A percentile compares a stretch with the other conserved stretches of the same genome.
Conservation (phyloP, 2,888 invertebrate species). For the Molorchus minor region DNA sequence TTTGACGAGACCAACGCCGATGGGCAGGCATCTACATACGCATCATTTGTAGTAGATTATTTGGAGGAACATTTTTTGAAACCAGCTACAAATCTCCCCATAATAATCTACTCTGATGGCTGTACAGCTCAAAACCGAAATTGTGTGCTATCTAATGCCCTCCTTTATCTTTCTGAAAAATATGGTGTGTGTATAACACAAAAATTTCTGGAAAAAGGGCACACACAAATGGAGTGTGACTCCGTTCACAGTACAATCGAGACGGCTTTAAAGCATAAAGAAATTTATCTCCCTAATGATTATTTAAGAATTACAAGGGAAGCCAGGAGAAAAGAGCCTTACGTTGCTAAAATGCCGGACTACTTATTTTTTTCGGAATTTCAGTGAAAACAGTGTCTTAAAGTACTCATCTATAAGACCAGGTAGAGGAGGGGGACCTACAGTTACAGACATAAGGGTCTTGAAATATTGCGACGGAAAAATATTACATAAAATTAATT, state of each 20-base stretch:
- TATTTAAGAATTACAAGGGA: conserved; percentile 28
- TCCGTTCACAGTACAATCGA: conserved; percentile 27
- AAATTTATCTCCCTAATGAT: conserved; percentile 28
- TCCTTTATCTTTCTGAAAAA: conserved; percentile 22
- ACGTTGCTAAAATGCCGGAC: conserved; percentile 24
- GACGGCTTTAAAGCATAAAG: conserved; percentile 20
- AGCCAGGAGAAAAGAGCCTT: conserved; percentile 24
- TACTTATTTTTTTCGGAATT: conserved; percentile 27
- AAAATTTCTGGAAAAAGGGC: conserved; percentile 22
- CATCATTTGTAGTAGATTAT: conserved; percentile 40
- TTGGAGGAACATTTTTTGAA: conserved; percentile 16
- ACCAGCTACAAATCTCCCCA: not conserved
- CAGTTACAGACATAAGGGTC: not conserved
- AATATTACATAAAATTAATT: not conserved
- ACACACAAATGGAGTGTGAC: conserved; percentile 32
- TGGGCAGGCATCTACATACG: conserved; percentile 40
- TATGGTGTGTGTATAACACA: conserved; percentile 14
- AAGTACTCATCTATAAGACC: conserved; percentile 28
- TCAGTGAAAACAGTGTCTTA: conserved; percentile 23
- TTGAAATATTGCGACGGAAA: not conserved
- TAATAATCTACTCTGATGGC: conserved; percentile 21
- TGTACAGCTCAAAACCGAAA: conserved; percentile 14
- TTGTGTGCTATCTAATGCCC: conserved; percentile 19
- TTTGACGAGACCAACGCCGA: conserved; percentile 37
- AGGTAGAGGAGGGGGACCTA: not conserved